phyloP scores from a whole-genome alignment of 2,113 vertebrate genomes.

The Alethe castanea region DNA sequence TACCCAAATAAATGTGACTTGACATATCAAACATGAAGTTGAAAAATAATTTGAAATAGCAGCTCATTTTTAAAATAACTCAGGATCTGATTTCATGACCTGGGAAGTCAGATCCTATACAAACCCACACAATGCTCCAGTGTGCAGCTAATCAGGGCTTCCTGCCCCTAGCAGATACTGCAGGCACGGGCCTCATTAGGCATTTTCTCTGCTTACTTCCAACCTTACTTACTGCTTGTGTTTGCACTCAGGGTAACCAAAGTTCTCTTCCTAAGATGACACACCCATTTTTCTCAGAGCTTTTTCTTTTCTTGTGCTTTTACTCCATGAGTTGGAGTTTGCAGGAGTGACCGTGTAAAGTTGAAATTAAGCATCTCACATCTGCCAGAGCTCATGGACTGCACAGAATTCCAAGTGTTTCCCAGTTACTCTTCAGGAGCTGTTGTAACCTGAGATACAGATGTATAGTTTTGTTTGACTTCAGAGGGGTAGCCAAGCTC shows the following conservation, averaged over 20 bases:
- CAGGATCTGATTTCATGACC: constrained; percentile 52
- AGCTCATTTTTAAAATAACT: constrained; percentile 58
- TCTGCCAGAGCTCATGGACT: background rate
- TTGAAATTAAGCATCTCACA: background rate
- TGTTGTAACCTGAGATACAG: background rate
- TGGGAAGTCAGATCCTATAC: constrained; percentile 26
- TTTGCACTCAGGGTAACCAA: background rate
- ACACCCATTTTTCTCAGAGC: background rate
- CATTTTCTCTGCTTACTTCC: background rate
- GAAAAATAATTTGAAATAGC: constrained; percentile 45
- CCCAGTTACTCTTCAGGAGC: background rate
- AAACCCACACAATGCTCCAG: constrained; percentile 51
- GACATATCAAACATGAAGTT: background rate
- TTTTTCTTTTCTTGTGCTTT: background rate
- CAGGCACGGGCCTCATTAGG: background rate
- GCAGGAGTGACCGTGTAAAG: background rate
- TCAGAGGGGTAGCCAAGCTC: background rate
- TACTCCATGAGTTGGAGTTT: background rate
- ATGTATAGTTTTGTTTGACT: background rate
- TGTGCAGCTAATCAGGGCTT: constrained; percentile 51
- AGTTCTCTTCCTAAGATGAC: background rate
- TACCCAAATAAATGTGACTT: constrained; percentile 27
- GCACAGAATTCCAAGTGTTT: background rate
- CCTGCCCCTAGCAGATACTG: constrained; percentile 14
- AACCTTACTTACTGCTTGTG: background rate